Evolutionary conservation across 2,888 invertebrate genomes (phyloP).

Genomic region (Periphyllus acericola): DNA sequence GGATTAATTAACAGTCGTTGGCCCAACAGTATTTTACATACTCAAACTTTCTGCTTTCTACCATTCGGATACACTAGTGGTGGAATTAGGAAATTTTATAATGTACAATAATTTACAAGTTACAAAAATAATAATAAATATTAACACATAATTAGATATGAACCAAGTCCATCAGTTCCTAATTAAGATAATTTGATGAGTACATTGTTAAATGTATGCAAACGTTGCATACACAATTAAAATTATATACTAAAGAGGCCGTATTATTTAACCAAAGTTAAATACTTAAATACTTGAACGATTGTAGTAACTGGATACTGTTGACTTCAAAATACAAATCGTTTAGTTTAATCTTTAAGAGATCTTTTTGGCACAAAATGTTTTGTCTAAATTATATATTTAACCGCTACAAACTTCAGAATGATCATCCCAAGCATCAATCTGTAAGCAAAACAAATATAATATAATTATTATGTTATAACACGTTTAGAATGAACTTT

Average conservation of each 20-base stretch:
- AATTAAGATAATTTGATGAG: background rate
- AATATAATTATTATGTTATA: background rate
- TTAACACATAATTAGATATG: slow-evolving; percentile 7
- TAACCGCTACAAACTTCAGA: slow-evolving; percentile 85
- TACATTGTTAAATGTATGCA: background rate
- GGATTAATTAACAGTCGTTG: slow-evolving; percentile 45
- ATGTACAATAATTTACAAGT: slow-evolving; percentile 10
- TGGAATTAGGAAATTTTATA: slow-evolving; percentile 19
- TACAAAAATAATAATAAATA: slow-evolving; percentile 10
- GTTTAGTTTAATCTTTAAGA: slow-evolving; percentile 32
- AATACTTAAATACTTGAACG: background rate
- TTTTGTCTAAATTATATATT: slow-evolving; percentile 64
- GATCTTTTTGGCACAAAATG: slow-evolving; percentile 64
- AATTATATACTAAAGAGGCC: background rate
- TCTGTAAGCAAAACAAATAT: slow-evolving; percentile 70
- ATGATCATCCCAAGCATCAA: slow-evolving; percentile 87
- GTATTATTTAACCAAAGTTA: background rate
- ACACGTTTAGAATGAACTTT: too few species aligned
- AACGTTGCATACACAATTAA: background rate
- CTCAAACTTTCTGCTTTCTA: background rate
- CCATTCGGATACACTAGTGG: background rate
- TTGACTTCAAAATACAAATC: slow-evolving; percentile 8
- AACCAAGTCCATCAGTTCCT: background rate
- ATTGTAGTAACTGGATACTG: background rate
- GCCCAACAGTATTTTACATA: slow-evolving; percentile 18